Base-by-base conservation (phyloP, 2,797 vertebrate genomes). In the Carapus acus region DNA sequence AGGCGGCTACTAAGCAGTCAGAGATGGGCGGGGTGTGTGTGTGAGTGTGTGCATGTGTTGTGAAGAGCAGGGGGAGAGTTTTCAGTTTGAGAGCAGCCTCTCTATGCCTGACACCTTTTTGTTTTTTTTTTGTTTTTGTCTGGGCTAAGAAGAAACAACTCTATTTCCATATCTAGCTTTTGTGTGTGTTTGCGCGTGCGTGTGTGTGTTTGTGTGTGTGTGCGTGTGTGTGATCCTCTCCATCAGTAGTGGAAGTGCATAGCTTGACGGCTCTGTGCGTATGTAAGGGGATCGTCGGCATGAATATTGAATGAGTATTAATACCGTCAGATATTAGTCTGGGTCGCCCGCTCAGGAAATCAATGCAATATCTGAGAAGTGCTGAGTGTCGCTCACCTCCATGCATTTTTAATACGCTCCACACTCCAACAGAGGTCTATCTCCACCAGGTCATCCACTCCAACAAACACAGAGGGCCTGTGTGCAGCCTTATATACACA, bases 241-340 rank as follows among this genome's bases (percentile, higher is more conserved):
- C 17, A 1, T 8, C 21, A 34, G 44, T n/a, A 39, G 12, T 44
- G 20, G 11, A 2, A 17, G 29, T 17, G 41, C 44, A 38, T 9
- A 17, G 58, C 64, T 38, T 23, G 49, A 18, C 40, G 36, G 23
- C 34, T 62, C 45, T n/a, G 55, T 9, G 7, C 18, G 18, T 27
- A 33, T 65, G 66, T 54, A 48, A 58, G 45, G 43, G 44, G 55
- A 80, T 54, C 43, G 60, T 23, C 22, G 8, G 16, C 47, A 76
- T 86, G 38, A 80, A 84, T 85, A 78, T 78, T 81, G 78, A 77
- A 83, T 54, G 12, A 48, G 44, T 48, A 39, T 74, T 79, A 62
- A 78, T 73, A 69, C 65, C 48, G 40, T 50, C 48, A 67, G 67
- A 74, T 77, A 55, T 67, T 54, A 54, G 52, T 54, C 39, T 0